Evolutionary conservation across 2,888 invertebrate genomes (phyloP).

Genomic region (Phytoseiulus persimilis): DNA sequence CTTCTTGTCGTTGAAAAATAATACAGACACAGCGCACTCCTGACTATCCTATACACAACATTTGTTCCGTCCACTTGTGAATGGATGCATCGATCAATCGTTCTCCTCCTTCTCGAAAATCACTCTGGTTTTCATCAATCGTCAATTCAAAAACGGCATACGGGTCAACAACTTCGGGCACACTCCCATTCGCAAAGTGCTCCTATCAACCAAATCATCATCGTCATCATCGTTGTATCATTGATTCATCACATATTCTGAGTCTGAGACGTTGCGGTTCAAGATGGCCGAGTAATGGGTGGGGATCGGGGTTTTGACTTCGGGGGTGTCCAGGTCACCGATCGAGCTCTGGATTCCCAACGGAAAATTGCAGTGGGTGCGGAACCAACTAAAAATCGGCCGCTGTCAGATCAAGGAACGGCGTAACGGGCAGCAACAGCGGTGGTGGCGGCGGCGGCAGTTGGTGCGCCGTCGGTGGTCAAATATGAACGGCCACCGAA

Average conservation of each 20-base stretch:
- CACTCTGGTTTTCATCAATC: background rate
- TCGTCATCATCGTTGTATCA: background rate
- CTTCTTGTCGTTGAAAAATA: background rate
- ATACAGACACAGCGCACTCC: background rate
- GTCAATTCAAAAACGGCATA: background rate
- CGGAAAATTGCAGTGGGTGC: background rate
- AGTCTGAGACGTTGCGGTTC: background rate
- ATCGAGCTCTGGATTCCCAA: background rate
- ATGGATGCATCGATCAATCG: too few species aligned
- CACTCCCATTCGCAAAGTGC: background rate
- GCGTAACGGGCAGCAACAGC: background rate
- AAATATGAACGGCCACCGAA: constrained; percentile 19
- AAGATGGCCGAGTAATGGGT: too few species aligned
- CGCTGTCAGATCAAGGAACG: constrained; percentile 22
- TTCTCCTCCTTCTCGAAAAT: background rate
- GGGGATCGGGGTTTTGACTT: too few species aligned
- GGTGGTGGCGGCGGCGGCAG: background rate
- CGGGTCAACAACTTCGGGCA: background rate
- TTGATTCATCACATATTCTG: background rate
- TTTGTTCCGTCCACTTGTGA: background rate
- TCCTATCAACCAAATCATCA: background rate
- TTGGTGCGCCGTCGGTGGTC: constrained; percentile 9
- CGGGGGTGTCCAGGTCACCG: too few species aligned
- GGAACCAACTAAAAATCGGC: background rate
- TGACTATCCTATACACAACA: background rate